Base-by-base conservation (phyloP, 2,888 invertebrate species). In the Diabrotica balteata region DNA sequence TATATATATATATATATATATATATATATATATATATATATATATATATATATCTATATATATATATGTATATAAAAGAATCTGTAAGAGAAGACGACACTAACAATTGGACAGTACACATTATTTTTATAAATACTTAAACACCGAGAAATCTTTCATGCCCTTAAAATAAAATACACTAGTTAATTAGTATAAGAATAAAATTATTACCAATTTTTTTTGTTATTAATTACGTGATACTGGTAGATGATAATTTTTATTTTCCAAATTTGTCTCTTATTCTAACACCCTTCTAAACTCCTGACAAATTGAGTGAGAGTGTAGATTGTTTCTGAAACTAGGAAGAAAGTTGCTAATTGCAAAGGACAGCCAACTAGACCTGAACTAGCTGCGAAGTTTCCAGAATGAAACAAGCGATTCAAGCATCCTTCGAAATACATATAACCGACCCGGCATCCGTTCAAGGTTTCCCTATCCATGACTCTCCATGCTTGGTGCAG, bases 401-500 rank as follows among this genome's bases (percentile, higher is more conserved):
- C 52, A 45, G 52, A 52, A 52, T 45, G 52, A 61, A 53, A 53
- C 52, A 52, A 52, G 52, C 44, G 43, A 61, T 61, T 46, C 53
- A 17, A 52, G n/a, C 10, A 9, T 11, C 10, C 61, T 52, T 10
- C 32, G 32, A 32, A 32, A 32, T 32, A 32, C 32, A 32, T 61
- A 46, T 43, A 54, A 10, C 54, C 54, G 54, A 54, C 54, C 22
- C 52, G 53, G 52, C 51, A 52, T n/a, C 60, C 58, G 46, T 67
- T 58, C 66, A 67, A 61, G 62, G 62, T 62, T 67, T 55, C 58
- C 62, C 60, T 66, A 61, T 66, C 63, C 59, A 42, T 42, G 66
- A 63, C 72, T 71, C 68, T 62, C 69, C 64, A 60, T 70, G 66
- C 66, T 70, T 60, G 45, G 8, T 72, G 62, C 73, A 62, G 75